phyloP scores from a whole-genome alignment of 2,888 invertebrate species.

The Endomychus coccineus region DNA sequence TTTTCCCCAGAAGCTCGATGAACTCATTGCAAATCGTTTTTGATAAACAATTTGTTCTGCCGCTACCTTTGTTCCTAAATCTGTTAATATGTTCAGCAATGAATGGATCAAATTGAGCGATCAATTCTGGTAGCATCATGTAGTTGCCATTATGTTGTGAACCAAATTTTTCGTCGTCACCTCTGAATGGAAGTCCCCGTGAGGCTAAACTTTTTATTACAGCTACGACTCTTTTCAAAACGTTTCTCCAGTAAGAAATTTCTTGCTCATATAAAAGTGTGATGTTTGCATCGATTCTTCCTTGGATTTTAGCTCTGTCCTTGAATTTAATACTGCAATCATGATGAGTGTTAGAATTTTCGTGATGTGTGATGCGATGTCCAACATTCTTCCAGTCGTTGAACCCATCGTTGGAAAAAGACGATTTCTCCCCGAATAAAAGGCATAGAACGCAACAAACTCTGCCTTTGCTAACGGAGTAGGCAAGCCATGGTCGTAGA shows the following conservation, averaged over 20 bases:
- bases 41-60: conserved; percentile 1
- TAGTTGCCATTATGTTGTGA: conserved; percentile 28
- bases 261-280: conserved; percentile 14
- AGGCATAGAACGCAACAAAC: background rate
- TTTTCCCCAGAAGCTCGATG: background rate
- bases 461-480: conserved; percentile 1
- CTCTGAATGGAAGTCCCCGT: conserved; percentile 21
- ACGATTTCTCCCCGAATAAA: background rate
- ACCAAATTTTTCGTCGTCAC: conserved; percentile 25
- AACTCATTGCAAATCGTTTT: background rate
- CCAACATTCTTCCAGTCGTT: conserved; percentile 1
- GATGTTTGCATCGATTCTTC: conserved; percentile 14
- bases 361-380: background rate
- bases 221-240: conserved; percentile 26
- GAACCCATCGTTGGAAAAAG: background rate
- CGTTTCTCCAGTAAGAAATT: conserved; percentile 25
- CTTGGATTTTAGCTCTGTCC: background rate
- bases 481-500: conserved; percentile 1
- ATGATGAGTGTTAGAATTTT: conserved; percentile 3
- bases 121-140: conserved; percentile 25
- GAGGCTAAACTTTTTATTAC: conserved; percentile 16
- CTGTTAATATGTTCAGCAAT: conserved; percentile 24
- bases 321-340: background rate
- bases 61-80: background rate
- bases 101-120: conserved; percentile 32